Evolutionary conservation across 2,888 invertebrate genomes (phyloP), one percentile per base, ranked within the genome.

Genomic region (Euzophera pinguis): DNA sequence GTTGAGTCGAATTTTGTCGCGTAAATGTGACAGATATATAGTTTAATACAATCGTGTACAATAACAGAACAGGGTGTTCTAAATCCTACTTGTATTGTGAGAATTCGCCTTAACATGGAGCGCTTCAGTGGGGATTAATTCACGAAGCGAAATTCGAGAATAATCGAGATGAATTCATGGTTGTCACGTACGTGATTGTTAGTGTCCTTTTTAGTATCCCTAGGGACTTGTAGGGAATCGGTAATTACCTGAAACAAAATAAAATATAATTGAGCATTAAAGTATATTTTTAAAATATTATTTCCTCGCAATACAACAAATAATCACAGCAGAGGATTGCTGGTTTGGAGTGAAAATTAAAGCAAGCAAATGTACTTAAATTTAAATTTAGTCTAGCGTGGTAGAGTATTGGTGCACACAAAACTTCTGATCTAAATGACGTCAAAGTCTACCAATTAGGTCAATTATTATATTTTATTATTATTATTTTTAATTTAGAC

Each of bases 141-240:
- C 61, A 53, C 55, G 57, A 52, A 34, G 34, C 48, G 42, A 57
- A 50, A 50, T 51, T 59, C 56, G 56, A 59, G 58, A 59, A 57
- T 65, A 69, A 66, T 69, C 66, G 53, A 53, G 22, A 48, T 50
- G 48, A 55, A 56, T 47, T 50, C 48, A 42, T 53, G 37, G n/a
- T 52, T 16, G 56, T 61, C 69, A 67, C 64, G 69, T 59, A 55
- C 50, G 17, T 3, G 41, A 16, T 41, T 16, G 16, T 41, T 16
- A 17, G 9, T 3, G 8, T 10, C 41, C 41, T 17, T 9, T 2
- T 2, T 2, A 3, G 32, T 29, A 45, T 32, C 32, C 13, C 13
- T 22, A 39, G n/a, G 13, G 13, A 13, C 4, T 38, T 12, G 13
- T 13, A 6, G 4, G 8, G 6, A 29, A 14, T n/a, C 10, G 10